phyloP scores from a whole-genome alignment of 2,113 vertebrate species.

The Aramus guarauna region DNA sequence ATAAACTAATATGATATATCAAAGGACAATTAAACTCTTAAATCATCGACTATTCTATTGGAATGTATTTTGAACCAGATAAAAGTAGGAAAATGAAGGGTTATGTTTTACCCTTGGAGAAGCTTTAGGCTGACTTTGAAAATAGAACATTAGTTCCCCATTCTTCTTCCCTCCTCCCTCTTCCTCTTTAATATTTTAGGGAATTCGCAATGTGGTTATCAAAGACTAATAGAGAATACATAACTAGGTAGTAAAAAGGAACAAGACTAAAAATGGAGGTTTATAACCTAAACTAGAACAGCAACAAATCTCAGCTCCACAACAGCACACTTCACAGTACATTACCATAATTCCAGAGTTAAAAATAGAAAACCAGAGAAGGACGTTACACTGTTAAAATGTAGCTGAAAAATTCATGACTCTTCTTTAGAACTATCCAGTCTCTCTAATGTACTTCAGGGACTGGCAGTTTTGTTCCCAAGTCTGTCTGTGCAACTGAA shows the following conservation, averaged over 20 bases:
- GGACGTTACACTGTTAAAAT: neutral
- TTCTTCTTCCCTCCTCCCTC: neutral
- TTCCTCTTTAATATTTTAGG: neutral
- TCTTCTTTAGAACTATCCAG: neutral
- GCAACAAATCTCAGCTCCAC: neutral
- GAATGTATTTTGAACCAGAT: neutral
- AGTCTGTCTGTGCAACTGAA: neutral
- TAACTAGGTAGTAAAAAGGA: neutral
- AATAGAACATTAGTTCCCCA: neutral
- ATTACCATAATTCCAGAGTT: neutral
- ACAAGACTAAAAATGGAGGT: neutral
- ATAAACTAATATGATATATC: constrained; percentile 15
- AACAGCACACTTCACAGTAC: neutral
- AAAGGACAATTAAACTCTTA: neutral
- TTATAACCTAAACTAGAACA: neutral
- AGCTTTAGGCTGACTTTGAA: neutral
- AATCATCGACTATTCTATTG: neutral
- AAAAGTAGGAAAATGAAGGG: constrained; percentile 12
- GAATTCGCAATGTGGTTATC: neutral
- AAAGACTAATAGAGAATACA: neutral
- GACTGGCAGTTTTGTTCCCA: neutral
- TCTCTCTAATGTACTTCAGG: neutral
- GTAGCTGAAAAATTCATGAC: constrained; percentile 29
- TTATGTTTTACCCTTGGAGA: neutral
- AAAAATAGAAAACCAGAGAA: constrained; percentile 33